Evolutionary conservation across 2,888 invertebrate genomes (phyloP), one percentile per base, ranked within the genome.

Genomic region (Sphecodes monilicornis): DNA sequence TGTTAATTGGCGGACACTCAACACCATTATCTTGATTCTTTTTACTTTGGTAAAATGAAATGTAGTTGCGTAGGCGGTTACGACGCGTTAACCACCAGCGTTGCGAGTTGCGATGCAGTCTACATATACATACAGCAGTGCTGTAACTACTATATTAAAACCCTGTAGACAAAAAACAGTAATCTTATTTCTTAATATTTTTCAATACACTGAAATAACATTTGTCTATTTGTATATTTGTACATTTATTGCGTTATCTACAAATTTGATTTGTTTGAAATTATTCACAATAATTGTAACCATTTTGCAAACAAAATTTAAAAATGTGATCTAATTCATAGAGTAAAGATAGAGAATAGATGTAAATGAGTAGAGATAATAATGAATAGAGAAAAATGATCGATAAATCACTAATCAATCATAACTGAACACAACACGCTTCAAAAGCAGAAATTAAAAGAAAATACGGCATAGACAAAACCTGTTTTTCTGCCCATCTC

Each of bases 81-180:
- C 85, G 76, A 74, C 76, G 66, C 69, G 66, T 81, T 86, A 86
- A 86, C 84, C 82, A 79, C 76, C 83, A 86, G 84, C 81, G 84
- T 84, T 26, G 13, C 11, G 46, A 46, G 50, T 50, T 80, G 83
- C 83, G 79, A 81, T 89, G 84, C 80, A 80, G 83, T 79, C 84
- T 68, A 66, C n/a, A n/a, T n/a, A n/a, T n/a, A n/a, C n/a, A n/a
- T 50, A 54, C 69, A 69, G n/a, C 89, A 88, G 89, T 83, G 82
- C 85, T 76, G 89, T 88, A 77, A 6, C 71, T 82, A 86, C 29
- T 60, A 22, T 32, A 29, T 70, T 22, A n/a, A 13, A 29, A 60
- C 5, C 69, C 79, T 29, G 36, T 43, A 16, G n/a, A 46, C 22
- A 8, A 70, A 70, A 32, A 18, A 16, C 1, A 69, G 0, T 18